Base-by-base conservation (phyloP, 2,888 invertebrate genomes). In the Drosophila subsilvestris region DNA sequence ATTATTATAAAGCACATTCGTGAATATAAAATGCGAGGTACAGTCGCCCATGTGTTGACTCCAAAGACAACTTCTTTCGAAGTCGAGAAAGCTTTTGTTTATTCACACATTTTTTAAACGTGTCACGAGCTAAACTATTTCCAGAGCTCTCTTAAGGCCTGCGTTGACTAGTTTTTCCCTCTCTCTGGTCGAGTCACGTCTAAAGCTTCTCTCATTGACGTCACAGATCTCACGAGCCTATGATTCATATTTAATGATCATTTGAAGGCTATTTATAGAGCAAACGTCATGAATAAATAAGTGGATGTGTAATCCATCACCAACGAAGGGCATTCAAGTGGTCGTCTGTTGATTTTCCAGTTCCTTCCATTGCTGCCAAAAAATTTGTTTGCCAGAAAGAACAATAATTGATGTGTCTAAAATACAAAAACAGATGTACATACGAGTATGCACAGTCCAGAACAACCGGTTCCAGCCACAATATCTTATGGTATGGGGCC, bases 141-240 rank as follows among this genome's bases (percentile, higher is more conserved):
- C 49, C 60, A 63, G 47, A 29, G 50, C 57, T 44, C 49, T 44
- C 68, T 32, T 42, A 27, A 7, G n/a, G 12, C 22, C 45, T 37
- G 14, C 20, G 2, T 43, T 14, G 6, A 32, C 29, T 48, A 47
- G 43, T 48, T 56, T 47, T 50, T 59, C 47, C 54, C 61, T 48
- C 48, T 10, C 25, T 54, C 37, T 7, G 7, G 14, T n/a, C 10
- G 43, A 63, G 29, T 43, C 63, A 10, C 22, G 29, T 51, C 53
- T 7, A 12, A 29, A 56, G 54, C 55, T 58, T 54, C 59, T 48
- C 14, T 48, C n/a, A 54, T 73, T 87, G 77, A 82, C 86, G 82
- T 81, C 86, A 82, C 65, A 70, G 20, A 54, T 43, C 42, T 37
- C 12, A 63, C 87, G 88, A 87, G 61, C 79, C 86, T 79, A 67